A percentile compares a stretch with the other conserved stretches of the same genome.
These are phyloP conservation scores for Planococcus citri DNA, from an alignment of 1,140 invertebrate species.

Conservation along the genomic window DNA sequence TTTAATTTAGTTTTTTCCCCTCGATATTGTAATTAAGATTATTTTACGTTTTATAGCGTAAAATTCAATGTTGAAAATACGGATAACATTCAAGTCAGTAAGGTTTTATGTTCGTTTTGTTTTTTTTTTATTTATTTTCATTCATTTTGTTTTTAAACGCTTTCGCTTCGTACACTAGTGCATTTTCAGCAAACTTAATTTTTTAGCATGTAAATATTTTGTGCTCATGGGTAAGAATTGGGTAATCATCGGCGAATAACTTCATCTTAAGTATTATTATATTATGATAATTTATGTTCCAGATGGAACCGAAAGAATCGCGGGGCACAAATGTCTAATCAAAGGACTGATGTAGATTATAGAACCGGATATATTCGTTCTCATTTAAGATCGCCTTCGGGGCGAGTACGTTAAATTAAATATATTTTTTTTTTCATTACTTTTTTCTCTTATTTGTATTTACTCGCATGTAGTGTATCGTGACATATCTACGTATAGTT, in stretches of 20 bases:
- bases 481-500: not conserved
- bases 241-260: not conserved
- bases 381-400: slow-evolving; percentile 74
- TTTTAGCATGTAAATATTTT: not conserved
- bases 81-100: slow-evolving; percentile 6
- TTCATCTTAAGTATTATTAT: not conserved
- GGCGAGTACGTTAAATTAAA: slow-evolving; percentile 71
- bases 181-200: not conserved
- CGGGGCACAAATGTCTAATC: slow-evolving; percentile 44
- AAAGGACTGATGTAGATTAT: slow-evolving; percentile 59
- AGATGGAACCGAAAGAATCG: slow-evolving; percentile 54
- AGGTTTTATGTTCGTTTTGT: not conserved
- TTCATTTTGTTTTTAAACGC: not conserved
- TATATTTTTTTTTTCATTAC: slow-evolving; percentile 28
- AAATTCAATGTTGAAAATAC: slow-evolving; percentile 1
- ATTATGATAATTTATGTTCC: slow-evolving; percentile 18
- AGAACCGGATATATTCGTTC: slow-evolving; percentile 81
- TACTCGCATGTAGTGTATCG: not conserved
- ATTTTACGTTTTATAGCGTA: slow-evolving; percentile 8
- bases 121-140: not conserved
- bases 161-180: not conserved
- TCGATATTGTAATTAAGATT: not conserved
- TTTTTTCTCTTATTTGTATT: not conserved
- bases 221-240: not conserved
- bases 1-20: not conserved